A percentile compares a stretch with the other conserved stretches of the same genome.
Conservation (phyloP, 2,113 vertebrate species). For the Archocentrus centrarchus region DNA sequence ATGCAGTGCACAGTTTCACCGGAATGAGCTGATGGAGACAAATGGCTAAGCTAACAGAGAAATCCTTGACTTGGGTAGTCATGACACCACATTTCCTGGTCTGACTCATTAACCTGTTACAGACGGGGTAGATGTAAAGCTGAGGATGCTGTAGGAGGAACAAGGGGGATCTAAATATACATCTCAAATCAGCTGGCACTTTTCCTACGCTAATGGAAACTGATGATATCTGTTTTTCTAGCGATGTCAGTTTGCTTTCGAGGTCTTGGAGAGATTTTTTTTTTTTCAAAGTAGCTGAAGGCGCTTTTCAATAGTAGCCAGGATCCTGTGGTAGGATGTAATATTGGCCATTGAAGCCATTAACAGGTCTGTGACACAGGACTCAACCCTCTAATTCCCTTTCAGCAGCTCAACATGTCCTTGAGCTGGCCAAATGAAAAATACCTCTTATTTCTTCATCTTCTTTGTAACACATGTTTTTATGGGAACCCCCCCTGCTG, state of each 20-base stretch:
- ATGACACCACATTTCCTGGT: constrained; percentile 50
- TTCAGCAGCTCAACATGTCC: constrained; percentile 44
- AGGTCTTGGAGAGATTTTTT: neutral
- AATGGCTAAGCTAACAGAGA: constrained; percentile 42
- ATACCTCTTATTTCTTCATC: constrained; percentile 1
- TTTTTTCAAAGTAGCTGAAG: constrained; percentile 17
- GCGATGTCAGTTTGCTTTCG: neutral
- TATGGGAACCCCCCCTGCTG: neutral
- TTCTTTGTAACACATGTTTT: neutral
- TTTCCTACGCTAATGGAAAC: constrained; percentile 14
- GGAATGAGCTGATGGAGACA: constrained; percentile 23
- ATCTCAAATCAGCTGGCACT: neutral
- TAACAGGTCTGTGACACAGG: constrained; percentile 70
- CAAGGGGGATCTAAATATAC: constrained; percentile 24
- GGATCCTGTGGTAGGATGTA: neutral
- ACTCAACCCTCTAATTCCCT: constrained; percentile 70
- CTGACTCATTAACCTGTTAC: constrained; percentile 44
- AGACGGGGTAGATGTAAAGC: constrained; percentile 19
- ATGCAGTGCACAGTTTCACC: neutral
- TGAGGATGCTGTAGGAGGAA: neutral
- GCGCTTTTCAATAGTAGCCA: neutral
- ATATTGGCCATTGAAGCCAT: constrained; percentile 31
- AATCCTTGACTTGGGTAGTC: constrained; percentile 31
- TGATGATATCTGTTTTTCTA: neutral
- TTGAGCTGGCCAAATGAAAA: constrained; percentile 27